Conservation (phyloP, 2,797 vertebrate species). For the Anolis apletophallus region DNA sequence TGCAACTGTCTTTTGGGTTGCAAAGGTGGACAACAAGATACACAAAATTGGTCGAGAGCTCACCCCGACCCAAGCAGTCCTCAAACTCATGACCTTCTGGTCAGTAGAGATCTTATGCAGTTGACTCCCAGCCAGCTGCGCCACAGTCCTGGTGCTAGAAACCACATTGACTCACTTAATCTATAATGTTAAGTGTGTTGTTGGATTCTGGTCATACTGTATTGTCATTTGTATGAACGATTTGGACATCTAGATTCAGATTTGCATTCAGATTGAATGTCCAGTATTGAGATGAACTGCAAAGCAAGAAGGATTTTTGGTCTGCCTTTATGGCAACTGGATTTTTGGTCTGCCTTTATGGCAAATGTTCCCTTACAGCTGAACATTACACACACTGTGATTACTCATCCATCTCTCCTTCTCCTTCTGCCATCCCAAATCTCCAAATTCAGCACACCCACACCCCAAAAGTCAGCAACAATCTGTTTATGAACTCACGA, state of each 20-base stretch:
- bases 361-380: neutral
- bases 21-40: too few relatives aligned
- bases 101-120: too few relatives aligned
- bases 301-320: neutral
- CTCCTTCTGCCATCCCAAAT: neutral
- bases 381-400: neutral
- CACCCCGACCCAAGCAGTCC: too few relatives aligned
- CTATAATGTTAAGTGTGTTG: neutral
- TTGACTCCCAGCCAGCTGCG: too few relatives aligned
- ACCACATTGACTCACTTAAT: too few relatives aligned
- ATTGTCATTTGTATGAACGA: neutral
- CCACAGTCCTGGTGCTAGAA: too few relatives aligned
- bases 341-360: neutral
- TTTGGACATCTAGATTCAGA: neutral
- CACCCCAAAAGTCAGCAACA: neutral
- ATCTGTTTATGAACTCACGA: conserved; percentile 3
- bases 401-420: neutral
- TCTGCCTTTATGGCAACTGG: neutral
- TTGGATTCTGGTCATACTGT: neutral
- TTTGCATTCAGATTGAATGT: neutral
- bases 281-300: neutral
- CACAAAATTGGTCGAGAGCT: too few relatives aligned
- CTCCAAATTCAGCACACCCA: neutral
- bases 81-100: too few relatives aligned
- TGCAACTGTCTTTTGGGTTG: too few relatives aligned